Percentiles rank a stretch among this genome's conserved stretches.
phyloP scores from a whole-genome alignment of 1,140 invertebrate species.

The Diprion similis region DNA sequence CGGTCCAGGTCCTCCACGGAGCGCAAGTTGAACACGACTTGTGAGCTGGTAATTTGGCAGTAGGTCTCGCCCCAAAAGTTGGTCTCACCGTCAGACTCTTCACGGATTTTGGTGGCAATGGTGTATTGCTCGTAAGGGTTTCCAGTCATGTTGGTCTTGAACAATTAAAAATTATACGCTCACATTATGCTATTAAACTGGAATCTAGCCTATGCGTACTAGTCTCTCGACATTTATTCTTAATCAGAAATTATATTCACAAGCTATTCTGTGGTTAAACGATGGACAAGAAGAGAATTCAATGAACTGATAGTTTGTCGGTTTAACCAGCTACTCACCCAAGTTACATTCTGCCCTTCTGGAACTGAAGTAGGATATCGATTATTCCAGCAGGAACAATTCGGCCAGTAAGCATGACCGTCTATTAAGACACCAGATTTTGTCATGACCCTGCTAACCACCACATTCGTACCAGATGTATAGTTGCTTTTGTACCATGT shows the following conservation, averaged over 20 bases:
- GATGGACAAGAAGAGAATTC: background rate
- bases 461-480: background rate
- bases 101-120: background rate
- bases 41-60: slow-evolving; percentile 63
- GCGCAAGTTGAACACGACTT: slow-evolving; percentile 25
- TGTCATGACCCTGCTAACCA: slow-evolving; percentile 16
- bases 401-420: slow-evolving; percentile 43
- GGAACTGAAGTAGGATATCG: slow-evolving; percentile 29
- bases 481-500: slow-evolving; percentile 29
- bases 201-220: slow-evolving; percentile 39
- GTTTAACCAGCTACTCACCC: slow-evolving; percentile 32
- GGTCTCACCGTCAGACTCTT: slow-evolving; percentile 49
- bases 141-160: slow-evolving; percentile 60
- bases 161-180: slow-evolving; percentile 29
- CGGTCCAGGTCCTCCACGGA: slow-evolving; percentile 41
- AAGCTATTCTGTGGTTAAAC: background rate
- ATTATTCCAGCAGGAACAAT: slow-evolving; percentile 48
- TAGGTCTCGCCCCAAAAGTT: slow-evolving; percentile 63
- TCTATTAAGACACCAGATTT: slow-evolving; percentile 41
- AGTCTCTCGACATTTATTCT: background rate
- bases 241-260: too few species aligned
- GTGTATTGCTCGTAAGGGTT: slow-evolving; percentile 73
- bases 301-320: background rate
- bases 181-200: slow-evolving; percentile 29
- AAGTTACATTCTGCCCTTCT: slow-evolving; percentile 39